A percentile compares a stretch with the other conserved stretches of the same genome.
Conservation (phyloP, 23 tunicate species). For the Halocynthia roretzi region DNA sequence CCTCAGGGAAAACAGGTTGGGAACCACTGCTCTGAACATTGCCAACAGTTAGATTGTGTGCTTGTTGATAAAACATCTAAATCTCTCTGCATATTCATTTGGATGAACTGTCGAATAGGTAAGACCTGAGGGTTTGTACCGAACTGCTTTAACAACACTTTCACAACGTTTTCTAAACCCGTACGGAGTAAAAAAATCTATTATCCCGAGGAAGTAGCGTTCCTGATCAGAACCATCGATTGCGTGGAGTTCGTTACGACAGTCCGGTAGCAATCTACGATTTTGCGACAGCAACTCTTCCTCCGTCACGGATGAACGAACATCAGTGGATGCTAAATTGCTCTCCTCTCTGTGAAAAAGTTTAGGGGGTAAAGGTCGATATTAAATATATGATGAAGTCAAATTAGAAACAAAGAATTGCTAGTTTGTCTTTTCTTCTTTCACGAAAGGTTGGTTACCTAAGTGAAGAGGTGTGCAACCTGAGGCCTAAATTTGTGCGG, state of each 20-base stretch:
- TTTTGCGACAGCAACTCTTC: slow-evolving; percentile 52
- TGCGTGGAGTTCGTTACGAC: slow-evolving; percentile 73
- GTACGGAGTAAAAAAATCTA: slow-evolving; percentile 79
- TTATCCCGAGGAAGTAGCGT: slow-evolving; percentile 66
- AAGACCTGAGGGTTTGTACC: slow-evolving; percentile 58
- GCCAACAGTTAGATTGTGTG: background rate
- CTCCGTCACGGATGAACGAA: slow-evolving; percentile 4
- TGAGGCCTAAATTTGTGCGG: no score
- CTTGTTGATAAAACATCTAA: slow-evolving; percentile 18
- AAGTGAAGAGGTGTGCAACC: no score
- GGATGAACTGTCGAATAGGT: slow-evolving; percentile 75
- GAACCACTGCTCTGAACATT: no score
- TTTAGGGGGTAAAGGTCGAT: no score
- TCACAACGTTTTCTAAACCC: slow-evolving; percentile 61
- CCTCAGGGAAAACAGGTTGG: no score
- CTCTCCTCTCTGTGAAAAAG: no score
- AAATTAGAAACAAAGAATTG: no score
- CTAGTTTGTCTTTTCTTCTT: no score
- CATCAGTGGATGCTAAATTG: background rate
- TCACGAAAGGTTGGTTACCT: no score
- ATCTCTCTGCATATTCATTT: slow-evolving; percentile 53
- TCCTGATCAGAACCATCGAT: slow-evolving; percentile 56
- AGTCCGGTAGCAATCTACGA: slow-evolving; percentile 68
- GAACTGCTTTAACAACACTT: slow-evolving; percentile 55
- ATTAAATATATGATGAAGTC: no score